phyloP scores from a whole-genome alignment of 2,113 vertebrate genomes.

The Sturnira hondurensis region DNA sequence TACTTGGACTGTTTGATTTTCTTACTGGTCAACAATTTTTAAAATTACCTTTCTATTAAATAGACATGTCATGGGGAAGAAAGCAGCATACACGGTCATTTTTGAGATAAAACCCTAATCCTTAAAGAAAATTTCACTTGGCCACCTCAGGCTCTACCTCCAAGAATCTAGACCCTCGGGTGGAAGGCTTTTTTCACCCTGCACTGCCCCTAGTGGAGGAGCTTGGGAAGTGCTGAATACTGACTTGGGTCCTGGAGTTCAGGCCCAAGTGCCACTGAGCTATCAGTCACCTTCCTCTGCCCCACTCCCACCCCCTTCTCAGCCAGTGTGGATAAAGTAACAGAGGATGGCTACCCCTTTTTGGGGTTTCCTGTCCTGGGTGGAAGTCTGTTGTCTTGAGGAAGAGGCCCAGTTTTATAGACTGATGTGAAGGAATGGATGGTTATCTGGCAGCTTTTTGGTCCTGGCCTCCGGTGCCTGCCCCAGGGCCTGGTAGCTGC shows the following conservation, averaged over 20 bases:
- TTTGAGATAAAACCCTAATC: background rate
- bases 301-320: background rate
- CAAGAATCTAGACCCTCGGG: background rate
- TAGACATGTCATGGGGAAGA: background rate
- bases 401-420: background rate
- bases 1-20: background rate
- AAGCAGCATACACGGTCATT: background rate
- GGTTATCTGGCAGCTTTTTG: background rate
- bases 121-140: background rate
- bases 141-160: background rate
- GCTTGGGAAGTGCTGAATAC: background rate
- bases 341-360: background rate
- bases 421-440: background rate
- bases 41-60: background rate
- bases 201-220: background rate
- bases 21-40: background rate
- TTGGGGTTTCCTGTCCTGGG: background rate
- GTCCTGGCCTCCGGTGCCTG: background rate
- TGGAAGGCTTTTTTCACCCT: background rate
- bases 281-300: background rate
- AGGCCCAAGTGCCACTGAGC: background rate
- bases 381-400: background rate
- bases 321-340: background rate
- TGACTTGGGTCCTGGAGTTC: background rate
- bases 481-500: background rate